phyloP scores from a whole-genome alignment of 2,113 vertebrate species.

The Protobothrops flavoviridis region DNA sequence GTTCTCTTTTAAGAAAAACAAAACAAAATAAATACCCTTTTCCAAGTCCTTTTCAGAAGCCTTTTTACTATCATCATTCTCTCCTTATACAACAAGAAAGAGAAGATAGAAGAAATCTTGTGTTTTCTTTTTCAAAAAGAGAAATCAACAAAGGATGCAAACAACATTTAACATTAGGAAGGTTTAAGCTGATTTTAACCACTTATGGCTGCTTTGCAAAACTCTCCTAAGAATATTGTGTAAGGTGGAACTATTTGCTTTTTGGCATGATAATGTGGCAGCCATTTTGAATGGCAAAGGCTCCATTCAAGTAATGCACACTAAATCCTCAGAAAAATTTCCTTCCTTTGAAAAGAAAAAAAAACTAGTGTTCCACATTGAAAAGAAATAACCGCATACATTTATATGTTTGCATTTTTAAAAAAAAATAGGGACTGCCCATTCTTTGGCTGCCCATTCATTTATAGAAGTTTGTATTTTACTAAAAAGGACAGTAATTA shows the following conservation, averaged over 20 bases:
- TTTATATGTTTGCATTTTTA: not conserved
- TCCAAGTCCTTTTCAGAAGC: constrained; percentile 48
- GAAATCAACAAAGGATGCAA: constrained; percentile 59
- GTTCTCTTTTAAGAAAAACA: constrained; percentile 61
- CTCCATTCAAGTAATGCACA: constrained; percentile 31
- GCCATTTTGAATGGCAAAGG: constrained; percentile 31
- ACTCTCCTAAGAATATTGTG: constrained; percentile 23
- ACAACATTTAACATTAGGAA: constrained; percentile 62
- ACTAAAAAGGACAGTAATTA: constrained; percentile 47
- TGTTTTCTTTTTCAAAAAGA: constrained; percentile 29
- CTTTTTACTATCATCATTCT: constrained; percentile 47
- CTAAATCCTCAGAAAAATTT: not conserved
- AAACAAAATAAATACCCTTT: constrained; percentile 66
- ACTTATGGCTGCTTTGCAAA: constrained; percentile 62
- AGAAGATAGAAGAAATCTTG: constrained; percentile 38
- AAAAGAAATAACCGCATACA: not conserved
- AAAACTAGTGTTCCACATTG: not conserved
- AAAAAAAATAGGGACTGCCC: constrained; percentile 44
- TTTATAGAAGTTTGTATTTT: constrained; percentile 19
- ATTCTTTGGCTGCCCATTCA: constrained; percentile 45
- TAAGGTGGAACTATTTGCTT: constrained; percentile 36
- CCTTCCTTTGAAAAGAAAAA: constrained; percentile 11
- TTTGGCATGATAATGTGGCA: not conserved
- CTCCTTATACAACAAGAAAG: not conserved
- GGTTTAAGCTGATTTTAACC: constrained; percentile 66